phyloP scores from a whole-genome alignment of 2,888 invertebrate species.

The Leucozona laternaria region DNA sequence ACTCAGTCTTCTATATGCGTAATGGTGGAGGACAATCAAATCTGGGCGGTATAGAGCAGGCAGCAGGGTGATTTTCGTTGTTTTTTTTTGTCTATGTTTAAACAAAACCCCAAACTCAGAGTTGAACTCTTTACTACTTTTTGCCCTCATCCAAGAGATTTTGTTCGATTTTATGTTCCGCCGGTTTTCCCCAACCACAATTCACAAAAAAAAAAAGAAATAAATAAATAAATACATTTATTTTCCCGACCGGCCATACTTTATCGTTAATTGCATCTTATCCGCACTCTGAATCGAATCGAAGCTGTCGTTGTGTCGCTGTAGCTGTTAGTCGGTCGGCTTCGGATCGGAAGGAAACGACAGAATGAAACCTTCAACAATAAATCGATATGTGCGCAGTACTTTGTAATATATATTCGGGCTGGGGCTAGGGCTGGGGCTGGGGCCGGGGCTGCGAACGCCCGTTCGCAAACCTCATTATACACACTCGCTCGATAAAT shows the following conservation, averaged over 20 bases:
- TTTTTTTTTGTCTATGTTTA: constrained; percentile 26
- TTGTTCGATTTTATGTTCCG: neutral
- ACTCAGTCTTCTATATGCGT: constrained; percentile 48
- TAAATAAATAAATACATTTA: constrained; percentile 58
- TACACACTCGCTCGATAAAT: constrained; percentile 38
- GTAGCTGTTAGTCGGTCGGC: neutral
- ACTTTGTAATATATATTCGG: neutral
- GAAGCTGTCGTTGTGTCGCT: neutral
- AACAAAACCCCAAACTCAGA: constrained; percentile 32
- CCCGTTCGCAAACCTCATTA: constrained; percentile 29
- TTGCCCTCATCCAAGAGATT: neutral
- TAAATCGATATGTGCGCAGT: constrained; percentile 59
- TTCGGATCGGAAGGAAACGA: constrained; percentile 1
- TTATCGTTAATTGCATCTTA: constrained; percentile 70
- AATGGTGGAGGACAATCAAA: constrained; percentile 36
- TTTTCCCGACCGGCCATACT: constrained; percentile 52
- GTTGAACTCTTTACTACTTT: constrained; percentile 10
- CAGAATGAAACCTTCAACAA: constrained; percentile 41
- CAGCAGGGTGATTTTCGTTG: neutral
- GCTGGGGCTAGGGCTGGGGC: too few species aligned
- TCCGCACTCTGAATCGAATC: constrained; percentile 27
- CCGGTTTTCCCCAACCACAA: constrained; percentile 15
- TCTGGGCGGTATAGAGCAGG: too few species aligned
- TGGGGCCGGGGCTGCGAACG: constrained; percentile 5
- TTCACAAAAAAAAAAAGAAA: neutral